Percentiles rank a stretch among this genome's conserved stretches.
phyloP scores from a whole-genome alignment of 2,797 vertebrate genomes.

The Enteromius unitaeniatus region DNA sequence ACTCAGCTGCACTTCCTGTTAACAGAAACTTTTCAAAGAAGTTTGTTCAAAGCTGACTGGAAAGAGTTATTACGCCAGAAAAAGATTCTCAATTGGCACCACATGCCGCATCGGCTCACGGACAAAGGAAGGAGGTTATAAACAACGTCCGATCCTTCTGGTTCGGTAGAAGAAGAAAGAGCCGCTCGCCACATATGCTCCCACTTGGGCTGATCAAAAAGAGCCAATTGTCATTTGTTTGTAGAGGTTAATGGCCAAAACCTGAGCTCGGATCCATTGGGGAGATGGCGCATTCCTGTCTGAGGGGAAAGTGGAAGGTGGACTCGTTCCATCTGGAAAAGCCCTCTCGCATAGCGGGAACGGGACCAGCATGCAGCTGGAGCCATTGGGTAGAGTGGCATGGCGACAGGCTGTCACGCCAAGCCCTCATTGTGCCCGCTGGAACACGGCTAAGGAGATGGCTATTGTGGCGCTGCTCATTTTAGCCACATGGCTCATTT shows the following conservation, averaged over 20 bases:
- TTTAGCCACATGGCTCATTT: constrained; percentile 27
- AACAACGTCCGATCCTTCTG: constrained; percentile 28
- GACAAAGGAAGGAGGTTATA: constrained; percentile 34
- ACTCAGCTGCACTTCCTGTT: constrained; percentile 38
- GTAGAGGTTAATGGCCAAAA: constrained; percentile 53
- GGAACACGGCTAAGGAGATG: constrained; percentile 43
- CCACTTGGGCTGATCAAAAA: constrained; percentile 52
- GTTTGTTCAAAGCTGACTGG: constrained; percentile 12
- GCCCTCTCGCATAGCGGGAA: constrained; percentile 39
- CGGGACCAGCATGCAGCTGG: constrained; percentile 56
- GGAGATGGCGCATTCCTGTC: constrained; percentile 39
- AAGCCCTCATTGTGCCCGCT: constrained; percentile 53
- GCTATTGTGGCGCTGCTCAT: constrained; percentile 40
- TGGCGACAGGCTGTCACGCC: constrained; percentile 46
- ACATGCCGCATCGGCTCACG: constrained; percentile 28
- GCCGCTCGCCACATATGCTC: constrained; percentile 47
- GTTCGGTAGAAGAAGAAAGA: constrained; percentile 6
- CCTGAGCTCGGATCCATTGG: constrained; percentile 24
- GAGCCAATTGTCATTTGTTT: constrained; percentile 54
- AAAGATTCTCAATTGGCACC: constrained; percentile 32
- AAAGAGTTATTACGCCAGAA: constrained; percentile 37
- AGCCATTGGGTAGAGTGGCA: constrained; percentile 51
- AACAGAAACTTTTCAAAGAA: constrained; percentile 21
- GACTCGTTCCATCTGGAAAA: constrained; percentile 54
- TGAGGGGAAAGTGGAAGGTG: constrained; percentile 54